phyloP scores from a whole-genome alignment of 2,888 invertebrate genomes.

The Meta bourneti region DNA sequence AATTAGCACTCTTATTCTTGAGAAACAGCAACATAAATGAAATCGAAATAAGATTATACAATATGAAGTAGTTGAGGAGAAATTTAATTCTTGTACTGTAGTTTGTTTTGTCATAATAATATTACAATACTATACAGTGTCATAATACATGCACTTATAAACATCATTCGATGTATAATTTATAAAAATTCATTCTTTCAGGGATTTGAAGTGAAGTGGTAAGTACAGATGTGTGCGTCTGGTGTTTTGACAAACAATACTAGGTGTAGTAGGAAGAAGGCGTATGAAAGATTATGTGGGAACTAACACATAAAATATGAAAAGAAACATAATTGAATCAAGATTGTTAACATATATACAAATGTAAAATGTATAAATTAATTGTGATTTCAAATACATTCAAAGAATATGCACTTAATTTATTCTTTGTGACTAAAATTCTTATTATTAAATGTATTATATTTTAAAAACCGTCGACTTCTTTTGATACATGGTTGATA shows the following conservation, averaged over 20 bases:
- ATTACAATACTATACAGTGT: neutral
- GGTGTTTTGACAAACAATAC: neutral
- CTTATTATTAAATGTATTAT: too few species aligned
- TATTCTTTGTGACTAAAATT: too few species aligned
- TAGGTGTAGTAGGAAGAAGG: neutral
- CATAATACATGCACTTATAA: neutral
- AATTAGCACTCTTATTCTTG: too few species aligned
- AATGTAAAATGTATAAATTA: too few species aligned
- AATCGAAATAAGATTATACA: too few species aligned
- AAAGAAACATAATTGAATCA: neutral
- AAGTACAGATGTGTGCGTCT: constrained; percentile 47
- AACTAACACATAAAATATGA: neutral
- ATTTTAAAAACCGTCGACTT: too few species aligned
- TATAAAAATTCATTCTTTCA: constrained; percentile 37
- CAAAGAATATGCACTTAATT: too few species aligned
- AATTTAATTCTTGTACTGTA: constrained; percentile 1
- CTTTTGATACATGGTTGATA: too few species aligned
- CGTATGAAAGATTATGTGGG: neutral
- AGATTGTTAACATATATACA: neutral
- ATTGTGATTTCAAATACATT: too few species aligned
- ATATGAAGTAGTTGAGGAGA: neutral
- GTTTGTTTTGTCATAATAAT: neutral
- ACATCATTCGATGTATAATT: constrained; percentile 51
- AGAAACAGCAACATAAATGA: too few species aligned
- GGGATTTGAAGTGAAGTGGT: constrained; percentile 38